Percentiles rank a stretch among this genome's conserved stretches.
phyloP scores from a whole-genome alignment of 92 coral and sea anemone species.

The Bergia puertoricense region DNA sequence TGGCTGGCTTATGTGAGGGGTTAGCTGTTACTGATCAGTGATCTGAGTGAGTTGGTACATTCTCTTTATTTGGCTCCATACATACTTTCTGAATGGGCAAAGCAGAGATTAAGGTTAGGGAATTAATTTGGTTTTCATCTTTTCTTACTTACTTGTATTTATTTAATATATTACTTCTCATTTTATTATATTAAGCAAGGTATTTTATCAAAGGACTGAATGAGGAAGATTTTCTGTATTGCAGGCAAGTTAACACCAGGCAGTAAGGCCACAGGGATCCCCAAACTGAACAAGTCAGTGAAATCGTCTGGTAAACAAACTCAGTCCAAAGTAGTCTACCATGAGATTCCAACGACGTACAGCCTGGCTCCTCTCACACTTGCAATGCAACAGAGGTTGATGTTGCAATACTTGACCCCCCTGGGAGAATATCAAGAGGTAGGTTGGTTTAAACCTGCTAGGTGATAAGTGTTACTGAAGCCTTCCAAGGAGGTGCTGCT shows the following conservation, averaged over 20 bases:
- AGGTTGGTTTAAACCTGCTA: neutral
- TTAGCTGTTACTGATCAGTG: no score
- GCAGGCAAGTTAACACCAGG: neutral
- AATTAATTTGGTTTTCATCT: no score
- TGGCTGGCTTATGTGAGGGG: no score
- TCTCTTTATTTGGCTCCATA: no score
- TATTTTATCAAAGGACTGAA: neutral
- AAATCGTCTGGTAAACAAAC: constrained; percentile 18
- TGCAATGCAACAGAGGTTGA: constrained; percentile 87
- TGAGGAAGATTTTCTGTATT: neutral
- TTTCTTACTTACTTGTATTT: no score
- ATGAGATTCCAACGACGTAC: constrained; percentile 70
- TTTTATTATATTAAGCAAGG: neutral
- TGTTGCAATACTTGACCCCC: constrained; percentile 85
- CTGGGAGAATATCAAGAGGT: constrained; percentile 99
- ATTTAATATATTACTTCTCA: no score
- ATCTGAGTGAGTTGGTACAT: no score
- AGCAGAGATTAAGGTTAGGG: no score
- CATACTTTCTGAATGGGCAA: no score
- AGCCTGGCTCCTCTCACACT: constrained; percentile 76
- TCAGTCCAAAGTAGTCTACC: constrained; percentile 56
- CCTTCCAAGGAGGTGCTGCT: no score
- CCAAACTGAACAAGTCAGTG: neutral
- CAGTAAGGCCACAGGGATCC: constrained; percentile 14
- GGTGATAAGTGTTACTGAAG: neutral